Base-by-base conservation (phyloP, 1,140 invertebrate species). In the Lasioglossum baleicum region DNA sequence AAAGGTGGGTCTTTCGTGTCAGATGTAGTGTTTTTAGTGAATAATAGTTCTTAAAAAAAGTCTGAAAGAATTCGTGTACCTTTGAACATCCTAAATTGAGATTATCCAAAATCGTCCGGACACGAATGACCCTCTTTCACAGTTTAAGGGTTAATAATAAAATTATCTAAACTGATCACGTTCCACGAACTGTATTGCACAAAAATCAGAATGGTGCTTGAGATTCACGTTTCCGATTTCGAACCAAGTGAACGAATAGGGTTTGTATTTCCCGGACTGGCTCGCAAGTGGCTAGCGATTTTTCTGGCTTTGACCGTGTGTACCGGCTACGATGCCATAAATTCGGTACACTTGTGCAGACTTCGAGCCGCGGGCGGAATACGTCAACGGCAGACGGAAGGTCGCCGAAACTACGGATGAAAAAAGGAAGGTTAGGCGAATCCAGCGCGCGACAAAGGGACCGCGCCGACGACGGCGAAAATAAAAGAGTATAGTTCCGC, bases 401-500 rank as follows among this genome's bases (percentile, higher is more conserved):
- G 60, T 17, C 31, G 61, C 40, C 22, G n/a, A 64, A 65, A 35
- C 26, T 26, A 26, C 44, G 58, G 61, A 64, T 51, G 51, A 68
- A 74, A 26, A 17, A 61, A 5, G 51, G 53, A 67, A 60, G 73
- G 60, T 78, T 71, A 66, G 63, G 77, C 75, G 63, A 53, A 66
- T 40, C 56, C 80, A 22, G 60, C 71, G 75, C 48, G 51, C 65
- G 76, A 75, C 77, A 78, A 66, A 44, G 75, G 61, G 56, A 78
- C 65, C 69, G 77, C 71, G 65, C 66, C 66, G 75, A 26, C 68
- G 22, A 53, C 51, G 51, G 11, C 17, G 15, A 78, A 69, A 71
- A 58, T 56, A 72, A 76, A 71, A 67, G 68, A 81, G 44, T 44
- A 48, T 35, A 35, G 58, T 76, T 56, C 31, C 26, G 65, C 65